Evolutionary conservation across 1,140 invertebrate species (phyloP).

Genomic region (Drosophila hydei): DNA sequence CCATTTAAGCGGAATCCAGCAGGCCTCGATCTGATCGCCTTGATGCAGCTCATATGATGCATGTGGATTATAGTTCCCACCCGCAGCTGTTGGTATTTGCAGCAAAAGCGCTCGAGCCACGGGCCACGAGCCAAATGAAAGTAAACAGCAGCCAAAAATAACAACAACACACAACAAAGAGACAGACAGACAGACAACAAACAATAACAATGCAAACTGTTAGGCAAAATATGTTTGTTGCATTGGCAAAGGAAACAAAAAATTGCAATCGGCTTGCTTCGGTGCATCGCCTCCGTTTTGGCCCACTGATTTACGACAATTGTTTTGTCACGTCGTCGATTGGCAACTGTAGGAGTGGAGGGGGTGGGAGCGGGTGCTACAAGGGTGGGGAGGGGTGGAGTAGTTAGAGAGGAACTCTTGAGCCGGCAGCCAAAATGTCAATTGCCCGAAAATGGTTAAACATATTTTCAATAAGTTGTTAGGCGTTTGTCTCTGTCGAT

Average conservation of each 20-base stretch:
- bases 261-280: conserved; percentile 48
- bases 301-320: conserved; percentile 76
- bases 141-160: conserved; percentile 54
- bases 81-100: conserved; percentile 33
- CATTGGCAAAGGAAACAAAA: conserved; percentile 14
- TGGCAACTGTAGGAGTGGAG: conserved; percentile 2
- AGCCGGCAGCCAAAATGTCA: conserved; percentile 68
- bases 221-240: conserved; percentile 41
- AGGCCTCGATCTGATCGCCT: not conserved
- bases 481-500: conserved; percentile 71
- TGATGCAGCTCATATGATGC: conserved; percentile 3
- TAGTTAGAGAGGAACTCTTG: not conserved
- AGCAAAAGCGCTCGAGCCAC: conserved; percentile 40
- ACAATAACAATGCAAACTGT: conserved; percentile 56
- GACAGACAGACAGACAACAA: conserved; percentile 30
- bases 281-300: conserved; percentile 44
- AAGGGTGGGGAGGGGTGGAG: not conserved
- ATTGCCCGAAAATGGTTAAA: conserved; percentile 77
- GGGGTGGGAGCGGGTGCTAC: not conserved
- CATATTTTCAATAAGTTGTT: conserved; percentile 80
- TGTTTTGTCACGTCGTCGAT: conserved; percentile 74
- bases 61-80: conserved; percentile 9
- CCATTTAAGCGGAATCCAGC: conserved; percentile 52
- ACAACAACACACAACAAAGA: conserved; percentile 21
- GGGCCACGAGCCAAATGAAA: conserved; percentile 78